A percentile compares a stretch with the other conserved stretches of the same genome.
phyloP scores from a whole-genome alignment of 2,113 vertebrate species.

The Bujurquina vittata region DNA sequence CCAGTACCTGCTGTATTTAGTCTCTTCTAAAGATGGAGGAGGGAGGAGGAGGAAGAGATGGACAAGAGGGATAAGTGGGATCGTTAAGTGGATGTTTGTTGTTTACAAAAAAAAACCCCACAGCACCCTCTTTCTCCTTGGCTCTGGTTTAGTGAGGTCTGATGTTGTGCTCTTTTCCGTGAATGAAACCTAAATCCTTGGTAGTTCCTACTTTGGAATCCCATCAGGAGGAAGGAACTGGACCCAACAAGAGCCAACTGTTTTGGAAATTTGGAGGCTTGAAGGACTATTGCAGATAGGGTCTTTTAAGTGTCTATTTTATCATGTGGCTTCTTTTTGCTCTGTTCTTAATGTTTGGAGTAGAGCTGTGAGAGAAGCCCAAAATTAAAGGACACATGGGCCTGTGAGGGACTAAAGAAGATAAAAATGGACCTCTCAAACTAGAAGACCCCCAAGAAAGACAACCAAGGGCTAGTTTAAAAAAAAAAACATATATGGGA shows the following conservation, averaged over 20 bases:
- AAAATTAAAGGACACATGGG: slow-evolving; percentile 25
- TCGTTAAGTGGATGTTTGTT: slow-evolving; percentile 64
- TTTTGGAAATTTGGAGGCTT: slow-evolving; percentile 34
- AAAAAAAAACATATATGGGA: slow-evolving; percentile 30
- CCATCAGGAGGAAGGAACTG: slow-evolving; percentile 32
- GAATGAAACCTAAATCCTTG: slow-evolving; percentile 43
- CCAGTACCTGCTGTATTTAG: slow-evolving; percentile 71
- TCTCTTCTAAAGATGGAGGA: slow-evolving; percentile 62
- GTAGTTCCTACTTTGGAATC: slow-evolving; percentile 54
- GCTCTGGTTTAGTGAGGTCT: slow-evolving; percentile 55
- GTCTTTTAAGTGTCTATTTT: slow-evolving; percentile 54
- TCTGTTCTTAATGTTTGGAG: slow-evolving; percentile 25
- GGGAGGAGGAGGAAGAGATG: slow-evolving; percentile 13
- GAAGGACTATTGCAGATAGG: slow-evolving; percentile 40
- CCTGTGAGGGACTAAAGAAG: slow-evolving; percentile 21
- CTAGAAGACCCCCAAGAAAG: slow-evolving; percentile 54
- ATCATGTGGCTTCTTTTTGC: slow-evolving; percentile 45
- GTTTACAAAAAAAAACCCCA: slow-evolving; percentile 60
- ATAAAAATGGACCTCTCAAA: slow-evolving; percentile 35
- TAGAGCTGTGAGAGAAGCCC: slow-evolving; percentile 5
- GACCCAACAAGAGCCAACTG: slow-evolving; percentile 23
- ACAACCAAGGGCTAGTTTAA: slow-evolving; percentile 72
- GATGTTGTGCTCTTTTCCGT: slow-evolving; percentile 52
- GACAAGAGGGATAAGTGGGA: slow-evolving; percentile 44
- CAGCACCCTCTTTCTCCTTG: slow-evolving; percentile 30